Evolutionary conservation across 2,888 invertebrate species (phyloP).

Genomic region (Macrophya annulata): DNA sequence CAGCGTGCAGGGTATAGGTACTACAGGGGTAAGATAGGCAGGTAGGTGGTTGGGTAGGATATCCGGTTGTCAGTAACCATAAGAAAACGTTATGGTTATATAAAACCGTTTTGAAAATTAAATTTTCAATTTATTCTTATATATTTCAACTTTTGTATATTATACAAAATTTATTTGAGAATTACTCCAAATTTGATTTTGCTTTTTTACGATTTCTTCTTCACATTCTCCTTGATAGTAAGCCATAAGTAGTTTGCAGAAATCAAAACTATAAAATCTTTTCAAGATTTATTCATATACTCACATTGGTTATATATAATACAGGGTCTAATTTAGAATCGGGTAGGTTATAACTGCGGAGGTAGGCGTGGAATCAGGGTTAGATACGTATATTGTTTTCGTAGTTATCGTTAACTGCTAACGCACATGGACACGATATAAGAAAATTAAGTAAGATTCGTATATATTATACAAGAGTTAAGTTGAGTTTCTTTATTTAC

Average conservation of each 20-base stretch:
- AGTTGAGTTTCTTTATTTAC: neutral
- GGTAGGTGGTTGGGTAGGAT: neutral
- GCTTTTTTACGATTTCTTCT: too few species aligned
- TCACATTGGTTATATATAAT: neutral
- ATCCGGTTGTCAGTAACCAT: constrained; percentile 12
- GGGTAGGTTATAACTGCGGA: neutral
- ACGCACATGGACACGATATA: constrained; percentile 40
- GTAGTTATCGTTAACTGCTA: constrained; percentile 26
- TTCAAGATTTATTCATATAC: too few species aligned
- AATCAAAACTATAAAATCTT: too few species aligned
- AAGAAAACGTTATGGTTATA: neutral
- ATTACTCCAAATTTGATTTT: too few species aligned
- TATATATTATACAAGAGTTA: too few species aligned
- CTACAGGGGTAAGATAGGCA: neutral
- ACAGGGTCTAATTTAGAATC: neutral
- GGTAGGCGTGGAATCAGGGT: neutral
- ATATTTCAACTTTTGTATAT: too few species aligned
- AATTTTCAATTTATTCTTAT: neutral
- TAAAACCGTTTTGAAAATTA: neutral
- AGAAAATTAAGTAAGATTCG: constrained; percentile 21
- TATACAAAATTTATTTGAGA: too few species aligned
- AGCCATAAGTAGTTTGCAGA: too few species aligned
- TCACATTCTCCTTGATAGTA: too few species aligned
- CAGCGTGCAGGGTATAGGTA: too few species aligned
- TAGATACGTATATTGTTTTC: constrained; percentile 3